Percentiles rank a stretch among this genome's conserved stretches.
phyloP scores from a whole-genome alignment of 2,888 invertebrate genomes.

The Agrilus biguttatus region DNA sequence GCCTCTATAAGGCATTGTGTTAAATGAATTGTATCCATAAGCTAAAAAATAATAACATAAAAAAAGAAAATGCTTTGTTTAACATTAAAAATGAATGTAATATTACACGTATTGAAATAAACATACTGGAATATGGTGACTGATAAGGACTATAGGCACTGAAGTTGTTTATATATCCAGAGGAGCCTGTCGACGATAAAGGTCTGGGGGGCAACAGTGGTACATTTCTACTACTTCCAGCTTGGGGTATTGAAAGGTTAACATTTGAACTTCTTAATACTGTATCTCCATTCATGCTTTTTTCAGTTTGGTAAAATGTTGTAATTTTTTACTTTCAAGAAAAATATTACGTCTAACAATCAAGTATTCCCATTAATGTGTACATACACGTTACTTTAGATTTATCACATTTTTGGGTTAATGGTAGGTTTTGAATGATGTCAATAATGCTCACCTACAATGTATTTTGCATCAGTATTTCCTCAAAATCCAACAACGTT shows the following conservation, averaged over 20 bases:
- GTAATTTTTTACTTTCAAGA: background rate
- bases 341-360: no score
- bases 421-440: no score
- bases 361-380: no score
- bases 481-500: no score
- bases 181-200: slow-evolving; percentile 3
- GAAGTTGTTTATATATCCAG: slow-evolving; percentile 1
- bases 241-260: slow-evolving; percentile 11
- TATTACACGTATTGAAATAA: background rate
- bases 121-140: slow-evolving; percentile 15
- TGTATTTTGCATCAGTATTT: no score
- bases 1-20: background rate
- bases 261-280: slow-evolving; percentile 11
- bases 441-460: no score
- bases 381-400: no score
- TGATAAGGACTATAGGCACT: slow-evolving; percentile 10
- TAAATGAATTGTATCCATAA: slow-evolving; percentile 8
- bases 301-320: background rate
- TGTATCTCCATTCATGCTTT: slow-evolving; percentile 4
- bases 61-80: background rate
- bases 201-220: slow-evolving; percentile 30
- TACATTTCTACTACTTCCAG: slow-evolving; percentile 14
- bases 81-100: background rate
- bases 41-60: slow-evolving; percentile 5
- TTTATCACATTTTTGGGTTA: no score